Evolutionary conservation across 2,888 invertebrate species (phyloP).

Genomic region (Dilophus febrilis): DNA sequence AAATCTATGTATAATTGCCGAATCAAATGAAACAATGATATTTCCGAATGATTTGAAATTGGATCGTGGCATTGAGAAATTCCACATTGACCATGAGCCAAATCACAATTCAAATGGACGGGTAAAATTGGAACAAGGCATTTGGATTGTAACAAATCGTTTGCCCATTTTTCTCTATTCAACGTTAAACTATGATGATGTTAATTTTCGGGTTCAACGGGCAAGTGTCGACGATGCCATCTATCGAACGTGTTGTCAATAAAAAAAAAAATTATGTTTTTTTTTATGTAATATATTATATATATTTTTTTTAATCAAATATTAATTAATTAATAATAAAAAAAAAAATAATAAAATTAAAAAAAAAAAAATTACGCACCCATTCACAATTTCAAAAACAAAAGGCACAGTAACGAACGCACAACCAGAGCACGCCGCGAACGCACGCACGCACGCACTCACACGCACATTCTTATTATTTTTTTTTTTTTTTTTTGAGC

Average conservation of each 20-base stretch:
- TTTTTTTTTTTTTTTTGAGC: no score
- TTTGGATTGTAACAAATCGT: conserved; percentile 63
- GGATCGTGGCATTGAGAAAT: conserved; percentile 37
- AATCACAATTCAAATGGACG: neutral
- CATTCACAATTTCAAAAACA: no score
- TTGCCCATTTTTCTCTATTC: conserved; percentile 56
- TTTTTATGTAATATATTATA: no score
- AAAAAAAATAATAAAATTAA: no score
- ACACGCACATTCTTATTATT: no score
- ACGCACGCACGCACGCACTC: no score
- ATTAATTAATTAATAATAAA: no score
- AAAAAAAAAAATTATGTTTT: no score
- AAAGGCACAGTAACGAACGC: no score
- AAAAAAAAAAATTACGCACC: no score
- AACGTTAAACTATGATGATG: conserved; percentile 40
- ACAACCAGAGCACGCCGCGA: no score
- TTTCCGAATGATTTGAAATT: conserved; percentile 71
- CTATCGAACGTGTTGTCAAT: conserved; percentile 29
- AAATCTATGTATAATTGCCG: conserved; percentile 44
- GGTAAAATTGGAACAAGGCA: conserved; percentile 28
- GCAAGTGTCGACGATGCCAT: conserved; percentile 46
- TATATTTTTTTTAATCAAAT: no score
- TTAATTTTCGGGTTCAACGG: conserved; percentile 58
- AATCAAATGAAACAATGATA: conserved; percentile 43
- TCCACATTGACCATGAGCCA: neutral